A percentile compares a stretch with the other conserved stretches of the same genome.
Conservation (phyloP, 2,113 vertebrate species). For the Echinops telfairi region DNA sequence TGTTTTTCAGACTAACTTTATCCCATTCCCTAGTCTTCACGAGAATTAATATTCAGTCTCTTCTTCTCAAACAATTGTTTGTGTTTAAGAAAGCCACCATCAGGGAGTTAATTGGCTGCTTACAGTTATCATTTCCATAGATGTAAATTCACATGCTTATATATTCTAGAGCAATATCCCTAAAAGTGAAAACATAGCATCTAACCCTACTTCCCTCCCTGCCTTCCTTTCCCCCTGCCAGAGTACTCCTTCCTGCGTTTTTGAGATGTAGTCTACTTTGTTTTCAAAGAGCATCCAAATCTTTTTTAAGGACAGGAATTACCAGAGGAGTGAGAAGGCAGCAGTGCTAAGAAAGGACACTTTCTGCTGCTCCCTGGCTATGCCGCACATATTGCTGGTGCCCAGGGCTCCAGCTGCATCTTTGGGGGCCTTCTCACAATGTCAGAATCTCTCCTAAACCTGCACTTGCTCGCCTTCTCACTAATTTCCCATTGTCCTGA, state of each 20-base stretch:
- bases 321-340: not conserved
- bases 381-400: not conserved
- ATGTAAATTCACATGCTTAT: not conserved
- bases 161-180: not conserved
- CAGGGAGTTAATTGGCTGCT: not conserved
- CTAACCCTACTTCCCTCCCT: not conserved
- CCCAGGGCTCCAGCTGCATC: not conserved
- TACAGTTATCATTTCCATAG: not conserved
- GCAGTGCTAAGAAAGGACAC: not conserved
- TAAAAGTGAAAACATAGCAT: not conserved
- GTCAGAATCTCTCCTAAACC: not conserved
- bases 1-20: constrained; percentile 9
- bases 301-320: constrained; percentile 31
- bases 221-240: not conserved
- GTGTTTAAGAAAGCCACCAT: not conserved
- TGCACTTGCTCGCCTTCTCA: not conserved
- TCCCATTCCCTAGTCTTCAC: not conserved
- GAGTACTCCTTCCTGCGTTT: not conserved
- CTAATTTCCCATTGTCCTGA: constrained; percentile 13
- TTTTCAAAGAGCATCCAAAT: constrained; percentile 47
- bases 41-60: not conserved
- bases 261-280: not conserved
- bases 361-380: constrained; percentile 6
- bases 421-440: constrained; percentile 27
- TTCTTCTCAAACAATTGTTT: not conserved